These are phyloP conservation scores for Trididemnum miniatum DNA, from an alignment of 23 tunicate species.

Conservation along the genomic window DNA sequence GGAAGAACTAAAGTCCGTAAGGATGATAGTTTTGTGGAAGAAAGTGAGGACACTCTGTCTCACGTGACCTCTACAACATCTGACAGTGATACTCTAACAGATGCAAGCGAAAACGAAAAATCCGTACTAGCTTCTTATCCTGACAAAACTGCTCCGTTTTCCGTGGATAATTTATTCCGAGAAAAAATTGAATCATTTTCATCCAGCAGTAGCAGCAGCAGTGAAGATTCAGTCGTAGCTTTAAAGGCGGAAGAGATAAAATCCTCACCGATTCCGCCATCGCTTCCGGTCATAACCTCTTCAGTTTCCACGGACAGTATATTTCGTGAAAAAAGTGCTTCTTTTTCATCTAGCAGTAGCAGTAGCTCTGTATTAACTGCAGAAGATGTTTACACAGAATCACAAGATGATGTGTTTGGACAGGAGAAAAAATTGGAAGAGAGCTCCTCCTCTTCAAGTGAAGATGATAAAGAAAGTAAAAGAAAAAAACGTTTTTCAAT, in stretches of 20 bases:
- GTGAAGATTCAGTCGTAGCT: not conserved
- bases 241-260: not conserved
- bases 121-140: not conserved
- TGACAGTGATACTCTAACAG: not conserved
- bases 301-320: not conserved
- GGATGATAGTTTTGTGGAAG: conserved; percentile 50
- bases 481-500: not conserved
- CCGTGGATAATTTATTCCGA: conserved; percentile 5
- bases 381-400: no score
- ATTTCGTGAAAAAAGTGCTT: not conserved
- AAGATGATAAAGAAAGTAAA: not conserved
- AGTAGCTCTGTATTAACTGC: no score
- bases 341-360: not conserved
- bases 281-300: not conserved
- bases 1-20: not conserved
- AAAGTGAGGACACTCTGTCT: conserved; percentile 38
- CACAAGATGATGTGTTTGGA: not conserved
- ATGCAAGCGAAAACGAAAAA: not conserved
- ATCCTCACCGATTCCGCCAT: not conserved
- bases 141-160: not conserved
- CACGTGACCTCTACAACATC: conserved; percentile 1
- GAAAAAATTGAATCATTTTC: not conserved
- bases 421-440: not conserved
- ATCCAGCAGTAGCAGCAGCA: conserved; percentile 26
- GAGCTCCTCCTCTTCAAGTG: conserved; percentile 7